phyloP scores from a whole-genome alignment of 2,888 invertebrate genomes.

The Hypomecis atomaria region DNA sequence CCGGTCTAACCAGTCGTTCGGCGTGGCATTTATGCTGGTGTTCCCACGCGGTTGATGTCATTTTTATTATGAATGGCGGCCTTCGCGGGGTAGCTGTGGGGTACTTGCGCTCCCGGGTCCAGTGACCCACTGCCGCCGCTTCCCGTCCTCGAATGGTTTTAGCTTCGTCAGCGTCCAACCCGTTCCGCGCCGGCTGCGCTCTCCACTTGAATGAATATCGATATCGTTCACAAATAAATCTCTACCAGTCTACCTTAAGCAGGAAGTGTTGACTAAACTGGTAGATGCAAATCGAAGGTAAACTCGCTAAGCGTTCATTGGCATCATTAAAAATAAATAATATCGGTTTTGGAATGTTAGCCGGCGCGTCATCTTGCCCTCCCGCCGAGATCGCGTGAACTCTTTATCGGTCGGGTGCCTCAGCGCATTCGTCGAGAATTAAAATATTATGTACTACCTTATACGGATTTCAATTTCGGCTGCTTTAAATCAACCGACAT shows the following conservation, averaged over 20 bases:
- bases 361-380: conserved; percentile 70
- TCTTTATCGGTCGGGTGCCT: conserved; percentile 70
- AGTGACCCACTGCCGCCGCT: conserved; percentile 71
- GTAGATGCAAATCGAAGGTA: conserved; percentile 70
- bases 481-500: conserved; percentile 2
- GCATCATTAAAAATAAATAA: conserved; percentile 80
- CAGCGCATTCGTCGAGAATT: conserved; percentile 48
- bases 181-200: conserved; percentile 50
- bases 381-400: conserved; percentile 78
- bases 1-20: conserved; percentile 72
- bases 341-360: conserved; percentile 73
- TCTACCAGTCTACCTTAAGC: conserved; percentile 45
- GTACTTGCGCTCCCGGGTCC: conserved; percentile 53
- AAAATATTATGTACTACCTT: conserved; percentile 29
- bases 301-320: conserved; percentile 76
- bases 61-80: conserved; percentile 77
- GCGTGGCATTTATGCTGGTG: conserved; percentile 68
- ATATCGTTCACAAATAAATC: conserved; percentile 55
- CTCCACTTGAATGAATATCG: conserved; percentile 58
- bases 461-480: conserved; percentile 19
- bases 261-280: conserved; percentile 58
- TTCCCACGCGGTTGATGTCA: conserved; percentile 83
- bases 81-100: conserved; percentile 60
- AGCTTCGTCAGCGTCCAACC: conserved; percentile 71
- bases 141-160: conserved; percentile 66